Base-by-base conservation (phyloP, 2,888 invertebrate species). In the Fragum whitleyi region DNA sequence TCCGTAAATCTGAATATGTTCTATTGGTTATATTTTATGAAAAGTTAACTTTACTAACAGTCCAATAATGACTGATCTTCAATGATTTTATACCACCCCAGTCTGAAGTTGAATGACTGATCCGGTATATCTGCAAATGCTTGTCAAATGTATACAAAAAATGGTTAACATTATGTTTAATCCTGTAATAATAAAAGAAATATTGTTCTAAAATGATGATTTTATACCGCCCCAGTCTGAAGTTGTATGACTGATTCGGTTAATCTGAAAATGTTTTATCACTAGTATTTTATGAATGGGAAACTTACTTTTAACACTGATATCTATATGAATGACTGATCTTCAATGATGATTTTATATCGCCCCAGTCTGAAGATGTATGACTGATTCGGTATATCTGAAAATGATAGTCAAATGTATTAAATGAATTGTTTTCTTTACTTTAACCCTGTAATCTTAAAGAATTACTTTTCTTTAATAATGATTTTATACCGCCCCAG, bases 371-470 rank as follows among this genome's bases (percentile, higher is more conserved):
- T 65, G 65, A 65, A 36, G 36, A 26, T 14, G 0, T 7, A 42
- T 65, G 65, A 65, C 65, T 65, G 65, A 65, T 65, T 62, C n/a
- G 62, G 32, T 21, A 28, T 11, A 59, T 59, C 59, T 59, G 59
- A 62, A 62, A n/a, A 39, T 6, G 14, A 39, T 6, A 39, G 14
- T 6, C 39, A 39, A 39, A 9, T n/a, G n/a, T 39, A 14, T 39
- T 39, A 9, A 9, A 14, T 39, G 39, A 39, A 9, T 14, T 9
- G 6, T 39, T 9, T 39, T 6, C 39, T 39, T 6, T 39, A 9
- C 14, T 53, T 53, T 53, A 53, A 39, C 6, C 53, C 6, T 53
- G 53, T 53, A n/a, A 11, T 19, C 19, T 7, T 16, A 53, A 53
- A 53, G 7, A 39, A 39, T 7, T 6, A 6, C 6, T 53, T 53